These are phyloP conservation scores for Poecile montanus DNA, from an alignment of 2,797 vertebrate genomes.

Conservation along the genomic window DNA sequence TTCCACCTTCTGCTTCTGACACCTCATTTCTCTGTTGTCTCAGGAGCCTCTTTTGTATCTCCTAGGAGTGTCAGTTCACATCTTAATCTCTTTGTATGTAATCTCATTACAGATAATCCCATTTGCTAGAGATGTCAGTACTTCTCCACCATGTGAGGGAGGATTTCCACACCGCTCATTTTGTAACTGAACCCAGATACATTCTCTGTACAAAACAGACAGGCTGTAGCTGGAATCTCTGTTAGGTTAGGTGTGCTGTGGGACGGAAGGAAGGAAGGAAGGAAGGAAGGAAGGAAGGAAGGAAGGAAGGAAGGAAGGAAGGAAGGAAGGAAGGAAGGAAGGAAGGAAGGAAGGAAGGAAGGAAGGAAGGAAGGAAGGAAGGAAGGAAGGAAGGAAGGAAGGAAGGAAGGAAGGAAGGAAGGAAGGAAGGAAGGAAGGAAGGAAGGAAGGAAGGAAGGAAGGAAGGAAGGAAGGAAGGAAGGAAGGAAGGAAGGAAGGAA, in stretches of 20 bases:
- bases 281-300: too few relatives aligned
- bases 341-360: too few relatives aligned
- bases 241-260: slow-evolving; percentile 21
- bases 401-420: too few relatives aligned
- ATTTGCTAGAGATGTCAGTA: slow-evolving; percentile 78
- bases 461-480: neutral
- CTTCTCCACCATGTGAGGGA: slow-evolving; percentile 69
- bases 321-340: neutral
- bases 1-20: slow-evolving; percentile 76
- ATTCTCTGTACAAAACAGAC: slow-evolving; percentile 34
- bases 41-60: slow-evolving; percentile 74
- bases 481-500: neutral
- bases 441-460: too few relatives aligned
- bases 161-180: slow-evolving; percentile 66
- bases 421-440: too few relatives aligned
- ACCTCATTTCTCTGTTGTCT: slow-evolving; percentile 77
- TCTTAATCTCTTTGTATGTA: slow-evolving; percentile 81
- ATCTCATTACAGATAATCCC: slow-evolving; percentile 83
- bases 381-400: too few relatives aligned
- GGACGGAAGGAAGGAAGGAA: neutral
- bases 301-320: too few relatives aligned
- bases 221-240: slow-evolving; percentile 16
- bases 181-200: slow-evolving; percentile 65
- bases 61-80: slow-evolving; percentile 77
- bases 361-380: neutral